Evolutionary conservation across 1,140 invertebrate species (phyloP), one percentile per base, ranked within the genome.

Genomic region (Drosophila nigrodunni): DNA sequence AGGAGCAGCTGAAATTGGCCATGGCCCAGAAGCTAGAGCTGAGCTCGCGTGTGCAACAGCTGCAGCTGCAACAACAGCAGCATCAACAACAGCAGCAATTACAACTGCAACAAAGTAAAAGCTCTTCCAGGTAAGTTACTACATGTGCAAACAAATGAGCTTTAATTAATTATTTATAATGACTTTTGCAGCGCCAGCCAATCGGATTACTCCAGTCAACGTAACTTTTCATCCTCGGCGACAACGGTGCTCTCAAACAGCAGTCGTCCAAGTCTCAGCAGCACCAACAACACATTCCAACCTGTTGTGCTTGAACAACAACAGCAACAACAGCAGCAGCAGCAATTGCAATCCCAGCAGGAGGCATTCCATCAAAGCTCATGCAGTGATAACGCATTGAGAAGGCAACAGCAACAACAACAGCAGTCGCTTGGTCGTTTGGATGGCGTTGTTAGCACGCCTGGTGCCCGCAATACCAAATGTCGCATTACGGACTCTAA

Each of bases 1-100:
- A 96, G 79, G 94, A 95, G 73, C 94, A 94, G 66, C 90, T 96
- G n/a, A 93, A 93, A 34, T 91, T 93, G 34, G 94, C 94, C 8
- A 92, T 94, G 70, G 92, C 92, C 21, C 93, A 94, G 69, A 94
- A 94, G 67, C 82, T 93, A 39, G 93, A 94, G 80, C 78, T 92
- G 5, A 92, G 90, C 61, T 80, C 85, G 59, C 81, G 90, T 15
- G 87, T 92, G 57, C 90, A 92, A 47, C 87, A 91, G 39, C 35
- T 92, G 60, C 90, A 92, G 47, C 64, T 74, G 39, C 72, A 80
- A 54, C 87, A 90, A 34, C 83, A 89, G 13, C 79, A 78, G 13
- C 68, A 74, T 11, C 78, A 80, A 47, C 57, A 43, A 74, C 60
- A 62, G 18, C 60, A 21, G 59, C 88, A 91, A 46, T 82, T 85